Base-by-base conservation (phyloP, 2,113 vertebrate genomes). In the Cyanistes caeruleus region DNA sequence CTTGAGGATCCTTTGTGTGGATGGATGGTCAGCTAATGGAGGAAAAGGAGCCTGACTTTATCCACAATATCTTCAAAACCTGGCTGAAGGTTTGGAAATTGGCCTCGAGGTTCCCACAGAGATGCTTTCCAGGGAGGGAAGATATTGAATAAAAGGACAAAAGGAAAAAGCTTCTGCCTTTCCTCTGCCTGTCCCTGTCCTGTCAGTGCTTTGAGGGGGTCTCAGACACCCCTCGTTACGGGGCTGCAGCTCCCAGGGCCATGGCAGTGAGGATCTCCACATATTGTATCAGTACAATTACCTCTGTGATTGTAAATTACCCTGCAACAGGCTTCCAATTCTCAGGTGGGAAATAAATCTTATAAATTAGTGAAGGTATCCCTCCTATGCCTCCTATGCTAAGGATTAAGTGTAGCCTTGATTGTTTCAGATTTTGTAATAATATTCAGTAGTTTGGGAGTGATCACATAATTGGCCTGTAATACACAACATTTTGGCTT, bases 141-240 rank as follows among this genome's bases (percentile, higher is more conserved):
- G 74, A 15, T 31, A 23, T 1, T 11, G 28, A 35, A 11, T 10
- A 15, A 15, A 48, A 51, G 13, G 3, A 41, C 22, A 69, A 51
- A 39, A 10, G 24, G 23, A 41, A 17, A 16, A 17, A 15, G 23
- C 6, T 27, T 67, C 44, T 78, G 22, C n/a, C 35, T 41, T 35
- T n/a, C 7, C 24, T 69, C n/a, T 55, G 39, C 58, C 39, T 76
- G 35, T 14, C 4, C 28, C 22, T 51, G 9, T 39, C 22, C 75
- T 52, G 78, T 39, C 37, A n/a, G 9, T 5, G 41, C 33, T 74
- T 11, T 52, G 7, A 31, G 49, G 35, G 3, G 1, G 10, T 15
- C 0, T 22, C 7, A 14, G 27, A 19, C 35, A 10, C 15, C 41
- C 24, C 35, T 4, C 0, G 1, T 35, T 7, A 3, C 0, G 3